A percentile compares a stretch with the other conserved stretches of the same genome.
These are phyloP conservation scores for Actenoides lindsayi DNA, from an alignment of 2,113 vertebrate species.

Conservation along the genomic window DNA sequence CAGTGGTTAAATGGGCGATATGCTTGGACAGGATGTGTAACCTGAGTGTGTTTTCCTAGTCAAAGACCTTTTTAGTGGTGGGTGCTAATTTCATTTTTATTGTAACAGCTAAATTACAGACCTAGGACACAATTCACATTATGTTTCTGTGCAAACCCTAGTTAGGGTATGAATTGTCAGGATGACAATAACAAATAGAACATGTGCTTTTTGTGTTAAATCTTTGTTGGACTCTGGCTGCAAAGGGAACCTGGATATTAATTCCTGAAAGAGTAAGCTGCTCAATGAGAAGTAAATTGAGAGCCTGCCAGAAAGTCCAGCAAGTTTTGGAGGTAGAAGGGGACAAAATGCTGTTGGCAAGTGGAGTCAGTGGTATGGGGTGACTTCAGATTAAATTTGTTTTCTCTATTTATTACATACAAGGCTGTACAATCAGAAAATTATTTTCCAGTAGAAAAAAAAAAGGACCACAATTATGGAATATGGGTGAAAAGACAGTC, in stretches of 20 bases:
- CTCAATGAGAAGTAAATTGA: not conserved
- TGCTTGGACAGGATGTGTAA: not conserved
- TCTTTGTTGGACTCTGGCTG: not conserved
- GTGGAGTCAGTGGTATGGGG: not conserved
- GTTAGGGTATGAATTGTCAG: not conserved
- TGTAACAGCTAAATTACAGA: not conserved
- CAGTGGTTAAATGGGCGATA: not conserved
- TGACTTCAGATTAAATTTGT: not conserved
- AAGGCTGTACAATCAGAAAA: not conserved
- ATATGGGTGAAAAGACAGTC: conserved; percentile 28
- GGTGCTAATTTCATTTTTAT: not conserved
- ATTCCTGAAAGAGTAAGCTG: not conserved
- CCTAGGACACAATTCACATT: not conserved
- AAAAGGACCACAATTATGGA: not conserved
- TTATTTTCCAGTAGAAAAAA: not conserved
- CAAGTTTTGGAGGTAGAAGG: not conserved
- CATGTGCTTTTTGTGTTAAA: not conserved
- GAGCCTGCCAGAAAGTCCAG: not conserved
- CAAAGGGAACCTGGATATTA: not conserved
- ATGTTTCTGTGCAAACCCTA: not conserved
- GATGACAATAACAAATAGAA: not conserved
- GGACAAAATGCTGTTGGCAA: not conserved
- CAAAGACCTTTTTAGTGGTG: not conserved
- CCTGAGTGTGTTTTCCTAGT: not conserved
- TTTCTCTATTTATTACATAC: not conserved